Percentiles rank a stretch among this genome's conserved stretches.
Conservation (phyloP, 2,888 invertebrate genomes). For the Cataglyphis rosenhaueri region DNA sequence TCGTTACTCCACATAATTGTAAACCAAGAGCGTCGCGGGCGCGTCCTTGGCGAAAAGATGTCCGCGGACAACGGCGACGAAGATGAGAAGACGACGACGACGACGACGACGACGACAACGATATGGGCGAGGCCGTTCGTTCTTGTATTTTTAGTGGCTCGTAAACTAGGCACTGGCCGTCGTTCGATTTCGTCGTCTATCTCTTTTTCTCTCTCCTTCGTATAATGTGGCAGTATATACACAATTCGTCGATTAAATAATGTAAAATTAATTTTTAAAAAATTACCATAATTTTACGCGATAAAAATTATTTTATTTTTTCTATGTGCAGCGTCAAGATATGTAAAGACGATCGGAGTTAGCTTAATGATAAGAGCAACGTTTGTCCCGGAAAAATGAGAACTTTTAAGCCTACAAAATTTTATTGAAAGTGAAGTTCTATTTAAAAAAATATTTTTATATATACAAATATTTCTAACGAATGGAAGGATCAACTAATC, state of each 20-base stretch:
- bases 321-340: not conserved
- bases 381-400: not conserved
- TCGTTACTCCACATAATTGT: slow-evolving; percentile 47
- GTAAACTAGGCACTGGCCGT: slow-evolving; percentile 74
- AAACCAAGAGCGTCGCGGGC: slow-evolving; percentile 31
- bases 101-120: slow-evolving; percentile 43
- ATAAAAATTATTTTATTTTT: not conserved
- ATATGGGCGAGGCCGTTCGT: slow-evolving; percentile 72
- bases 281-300: not conserved
- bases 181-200: slow-evolving; percentile 70
- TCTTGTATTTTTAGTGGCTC: slow-evolving; percentile 77
- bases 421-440: not conserved
- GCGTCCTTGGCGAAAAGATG: slow-evolving; percentile 52
- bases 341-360: not conserved
- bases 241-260: not conserved
- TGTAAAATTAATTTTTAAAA: not conserved
- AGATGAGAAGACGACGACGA: slow-evolving; percentile 43
- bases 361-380: not conserved
- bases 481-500: not conserved
- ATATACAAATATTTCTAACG: not conserved
- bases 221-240: not conserved
- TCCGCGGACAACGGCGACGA: slow-evolving; percentile 49
- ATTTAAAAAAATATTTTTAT: not conserved
- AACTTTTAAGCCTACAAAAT: not conserved
- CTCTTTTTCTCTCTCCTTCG: slow-evolving; percentile 64